Percentiles rank a stretch among this genome's conserved stretches.
These are phyloP conservation scores for Cercocebus atys DNA, from an alignment of 2,113 vertebrate species.

Conservation along the genomic window DNA sequence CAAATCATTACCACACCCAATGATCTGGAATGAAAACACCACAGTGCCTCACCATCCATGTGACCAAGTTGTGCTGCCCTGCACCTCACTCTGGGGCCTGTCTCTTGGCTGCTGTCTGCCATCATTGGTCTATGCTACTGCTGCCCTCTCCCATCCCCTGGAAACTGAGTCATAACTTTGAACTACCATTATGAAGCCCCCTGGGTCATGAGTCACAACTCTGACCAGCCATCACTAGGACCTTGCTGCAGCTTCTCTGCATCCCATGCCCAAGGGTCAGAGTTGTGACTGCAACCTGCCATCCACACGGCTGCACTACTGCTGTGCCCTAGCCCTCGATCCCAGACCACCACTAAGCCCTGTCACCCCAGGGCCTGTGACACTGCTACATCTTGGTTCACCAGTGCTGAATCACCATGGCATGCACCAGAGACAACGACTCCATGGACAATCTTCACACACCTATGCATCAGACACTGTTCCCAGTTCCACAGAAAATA, in stretches of 20 bases:
- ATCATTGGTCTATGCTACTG: background rate
- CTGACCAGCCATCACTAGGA: background rate
- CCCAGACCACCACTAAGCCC: background rate
- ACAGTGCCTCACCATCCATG: background rate
- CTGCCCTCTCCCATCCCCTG: background rate
- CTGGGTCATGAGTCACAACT: background rate
- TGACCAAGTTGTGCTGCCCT: background rate
- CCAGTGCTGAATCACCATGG: background rate
- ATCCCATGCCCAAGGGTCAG: background rate
- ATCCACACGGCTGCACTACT: background rate
- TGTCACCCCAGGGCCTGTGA: background rate
- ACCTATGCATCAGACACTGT: background rate
- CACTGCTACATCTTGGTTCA: background rate
- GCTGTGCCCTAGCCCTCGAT: background rate
- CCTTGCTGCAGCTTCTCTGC: background rate
- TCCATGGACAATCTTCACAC: background rate
- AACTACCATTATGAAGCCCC: background rate
- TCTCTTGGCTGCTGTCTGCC: background rate
- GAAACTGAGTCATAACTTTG: background rate
- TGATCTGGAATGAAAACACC: background rate
- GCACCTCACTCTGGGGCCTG: too few relatives aligned
- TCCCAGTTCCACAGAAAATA: background rate
- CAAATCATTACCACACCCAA: background rate
- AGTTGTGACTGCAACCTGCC: background rate
- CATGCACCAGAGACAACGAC: background rate